Percentiles rank a stretch among this genome's conserved stretches.
These are phyloP conservation scores for Acanthurus leucopareius DNA, from an alignment of 2,797 vertebrate species.

Conservation along the genomic window DNA sequence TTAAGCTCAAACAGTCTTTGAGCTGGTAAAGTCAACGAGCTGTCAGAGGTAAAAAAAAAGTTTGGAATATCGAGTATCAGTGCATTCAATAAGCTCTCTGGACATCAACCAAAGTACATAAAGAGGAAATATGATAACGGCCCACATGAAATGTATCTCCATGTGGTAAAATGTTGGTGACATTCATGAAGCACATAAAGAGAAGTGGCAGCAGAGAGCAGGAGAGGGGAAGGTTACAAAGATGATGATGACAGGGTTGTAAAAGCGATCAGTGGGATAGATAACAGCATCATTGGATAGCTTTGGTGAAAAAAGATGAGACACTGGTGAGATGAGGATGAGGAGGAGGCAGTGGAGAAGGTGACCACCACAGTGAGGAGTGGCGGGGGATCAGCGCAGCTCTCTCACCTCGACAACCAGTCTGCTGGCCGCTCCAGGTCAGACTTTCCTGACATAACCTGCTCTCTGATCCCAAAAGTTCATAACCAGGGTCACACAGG, in stretches of 20 bases:
- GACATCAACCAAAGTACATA: conserved; percentile 51
- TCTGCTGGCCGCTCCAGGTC: conserved; percentile 88
- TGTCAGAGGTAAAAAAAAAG: conserved; percentile 47
- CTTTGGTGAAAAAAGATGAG: conserved; percentile 26
- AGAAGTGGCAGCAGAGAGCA: conserved; percentile 34
- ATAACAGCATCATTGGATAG: conserved; percentile 65
- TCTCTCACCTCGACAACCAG: conserved; percentile 87
- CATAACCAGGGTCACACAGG: conserved; percentile 86
- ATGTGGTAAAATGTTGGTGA: conserved; percentile 47
- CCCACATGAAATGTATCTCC: conserved; percentile 62
- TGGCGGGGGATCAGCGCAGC: neutral
- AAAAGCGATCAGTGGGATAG: conserved; percentile 64
- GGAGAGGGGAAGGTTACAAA: conserved; percentile 48
- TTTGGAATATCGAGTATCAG: conserved; percentile 65
- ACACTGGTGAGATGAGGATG: conserved; percentile 7
- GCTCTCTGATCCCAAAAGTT: conserved; percentile 87
- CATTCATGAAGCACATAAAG: conserved; percentile 53
- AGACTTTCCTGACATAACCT: conserved; percentile 86
- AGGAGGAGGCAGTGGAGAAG: conserved; percentile 5
- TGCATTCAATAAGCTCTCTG: conserved; percentile 54
- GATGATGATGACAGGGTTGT: conserved; percentile 65
- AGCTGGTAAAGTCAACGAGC: conserved; percentile 63
- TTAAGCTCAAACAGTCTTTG: conserved; percentile 62
- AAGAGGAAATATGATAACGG: conserved; percentile 73
- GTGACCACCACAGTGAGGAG: conserved; percentile 16